These are phyloP conservation scores for Calliphora vicina DNA, from an alignment of 1,140 invertebrate species.

Conservation along the genomic window DNA sequence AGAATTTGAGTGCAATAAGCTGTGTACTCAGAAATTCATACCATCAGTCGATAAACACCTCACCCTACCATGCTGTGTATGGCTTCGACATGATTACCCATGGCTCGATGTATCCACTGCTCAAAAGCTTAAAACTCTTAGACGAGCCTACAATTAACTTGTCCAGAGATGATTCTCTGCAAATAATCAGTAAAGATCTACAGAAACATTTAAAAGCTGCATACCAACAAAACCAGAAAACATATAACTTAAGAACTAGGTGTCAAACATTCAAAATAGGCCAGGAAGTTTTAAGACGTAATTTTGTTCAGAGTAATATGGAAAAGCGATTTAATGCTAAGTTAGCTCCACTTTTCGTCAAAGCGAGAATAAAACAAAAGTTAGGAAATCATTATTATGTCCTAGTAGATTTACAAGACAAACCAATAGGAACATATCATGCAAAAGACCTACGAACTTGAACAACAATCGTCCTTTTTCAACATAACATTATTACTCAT, in stretches of 20 bases:
- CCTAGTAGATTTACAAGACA: not conserved
- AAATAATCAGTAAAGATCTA: not conserved
- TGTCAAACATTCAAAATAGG: not conserved
- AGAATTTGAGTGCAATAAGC: slow-evolving; percentile 39
- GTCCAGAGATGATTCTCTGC: not conserved
- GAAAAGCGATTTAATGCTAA: not conserved
- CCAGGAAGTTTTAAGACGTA: not conserved
- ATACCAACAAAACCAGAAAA: not conserved
- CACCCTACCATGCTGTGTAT: slow-evolving; percentile 9
- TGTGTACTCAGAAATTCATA: slow-evolving; percentile 33
- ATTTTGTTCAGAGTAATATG: not conserved
- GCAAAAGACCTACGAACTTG: not conserved
- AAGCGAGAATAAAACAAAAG: not conserved
- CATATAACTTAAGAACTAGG: not conserved
- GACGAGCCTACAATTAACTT: not conserved
- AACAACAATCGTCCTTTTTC: no score
- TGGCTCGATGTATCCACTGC: not conserved
- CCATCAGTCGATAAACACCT: slow-evolving; percentile 18
- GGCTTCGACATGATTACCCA: slow-evolving; percentile 14
- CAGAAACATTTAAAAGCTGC: not conserved
- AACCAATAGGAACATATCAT: not conserved
- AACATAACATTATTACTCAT: no score
- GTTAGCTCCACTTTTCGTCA: not conserved
- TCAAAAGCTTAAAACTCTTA: not conserved
- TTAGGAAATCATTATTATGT: not conserved